These are phyloP conservation scores for Anguilla pacifica DNA, from an alignment of 2,797 vertebrate species.

Conservation along the genomic window DNA sequence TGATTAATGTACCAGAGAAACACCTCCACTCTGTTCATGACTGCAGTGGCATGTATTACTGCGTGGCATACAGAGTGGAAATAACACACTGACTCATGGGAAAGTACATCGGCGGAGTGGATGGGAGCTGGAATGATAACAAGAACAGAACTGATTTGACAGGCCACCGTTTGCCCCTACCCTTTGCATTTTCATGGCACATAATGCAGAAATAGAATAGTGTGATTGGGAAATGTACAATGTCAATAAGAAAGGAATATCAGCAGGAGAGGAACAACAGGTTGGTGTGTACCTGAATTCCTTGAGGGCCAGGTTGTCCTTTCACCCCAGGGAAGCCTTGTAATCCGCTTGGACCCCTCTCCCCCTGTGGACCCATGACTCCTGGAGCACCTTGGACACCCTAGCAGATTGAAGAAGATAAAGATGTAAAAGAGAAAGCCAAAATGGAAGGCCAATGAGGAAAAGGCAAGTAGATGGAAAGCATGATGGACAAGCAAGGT, in stretches of 20 bases:
- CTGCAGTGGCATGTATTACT: too few relatives aligned
- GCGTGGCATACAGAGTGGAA: not conserved
- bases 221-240: not conserved
- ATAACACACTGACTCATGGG: not conserved
- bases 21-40: too few relatives aligned
- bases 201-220: not conserved
- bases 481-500: not conserved
- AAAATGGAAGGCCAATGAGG: not conserved
- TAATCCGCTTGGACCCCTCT: constrained; percentile 73
- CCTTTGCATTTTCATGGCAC: not conserved
- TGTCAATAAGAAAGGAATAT: not conserved
- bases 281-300: constrained; percentile 67
- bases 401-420: constrained; percentile 52
- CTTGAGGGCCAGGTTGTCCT: constrained; percentile 69
- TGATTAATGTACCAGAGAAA: not conserved
- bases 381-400: constrained; percentile 72
- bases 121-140: not conserved
- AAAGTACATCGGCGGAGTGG: not conserved
- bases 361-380: constrained; percentile 71
- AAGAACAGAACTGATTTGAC: not conserved
- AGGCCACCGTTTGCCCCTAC: not conserved
- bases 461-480: not conserved
- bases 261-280: not conserved
- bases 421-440: not conserved
- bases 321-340: constrained; percentile 75